Evolutionary conservation across 2,888 invertebrate species (phyloP).

Genomic region (Pardosa pseudoannulata): DNA sequence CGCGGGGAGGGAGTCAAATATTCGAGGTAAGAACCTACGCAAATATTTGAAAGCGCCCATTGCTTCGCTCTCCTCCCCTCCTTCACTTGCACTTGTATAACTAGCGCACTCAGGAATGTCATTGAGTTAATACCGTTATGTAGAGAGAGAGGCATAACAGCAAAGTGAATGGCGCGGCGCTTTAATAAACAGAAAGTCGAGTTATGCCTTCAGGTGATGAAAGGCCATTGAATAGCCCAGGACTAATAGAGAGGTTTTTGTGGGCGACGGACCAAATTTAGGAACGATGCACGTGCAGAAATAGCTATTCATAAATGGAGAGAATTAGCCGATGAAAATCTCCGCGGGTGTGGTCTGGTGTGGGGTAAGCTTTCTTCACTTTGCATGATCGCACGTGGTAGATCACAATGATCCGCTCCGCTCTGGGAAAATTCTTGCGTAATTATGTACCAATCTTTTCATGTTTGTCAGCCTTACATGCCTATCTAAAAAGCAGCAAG

Average conservation of each 20-base stretch:
- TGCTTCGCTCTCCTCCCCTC: no score
- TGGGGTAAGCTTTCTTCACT: background rate
- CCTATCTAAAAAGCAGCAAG: no score
- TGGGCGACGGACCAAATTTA: background rate
- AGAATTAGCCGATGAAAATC: background rate
- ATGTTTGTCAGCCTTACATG: no score
- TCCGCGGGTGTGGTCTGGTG: background rate
- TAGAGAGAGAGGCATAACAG: background rate
- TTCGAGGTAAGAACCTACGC: background rate
- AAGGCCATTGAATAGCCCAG: background rate
- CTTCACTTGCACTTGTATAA: no score
- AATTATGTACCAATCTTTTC: no score
- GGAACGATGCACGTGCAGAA: background rate
- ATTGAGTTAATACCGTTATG: slow-evolving; percentile 14
- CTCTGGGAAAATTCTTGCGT: no score
- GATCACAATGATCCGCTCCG: no score
- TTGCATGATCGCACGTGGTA: no score
- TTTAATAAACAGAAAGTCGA: slow-evolving; percentile 15
- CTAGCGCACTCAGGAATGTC: slow-evolving; percentile 10
- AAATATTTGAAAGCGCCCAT: slow-evolving; percentile 10
- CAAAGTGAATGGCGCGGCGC: background rate
- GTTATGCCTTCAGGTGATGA: slow-evolving; percentile 2
- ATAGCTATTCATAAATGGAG: background rate
- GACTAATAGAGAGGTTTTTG: background rate
- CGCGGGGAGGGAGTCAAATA: background rate